Evolutionary conservation across 2,888 invertebrate species (phyloP), one percentile per base, ranked within the genome.

Genomic region (Agrochola lota): DNA sequence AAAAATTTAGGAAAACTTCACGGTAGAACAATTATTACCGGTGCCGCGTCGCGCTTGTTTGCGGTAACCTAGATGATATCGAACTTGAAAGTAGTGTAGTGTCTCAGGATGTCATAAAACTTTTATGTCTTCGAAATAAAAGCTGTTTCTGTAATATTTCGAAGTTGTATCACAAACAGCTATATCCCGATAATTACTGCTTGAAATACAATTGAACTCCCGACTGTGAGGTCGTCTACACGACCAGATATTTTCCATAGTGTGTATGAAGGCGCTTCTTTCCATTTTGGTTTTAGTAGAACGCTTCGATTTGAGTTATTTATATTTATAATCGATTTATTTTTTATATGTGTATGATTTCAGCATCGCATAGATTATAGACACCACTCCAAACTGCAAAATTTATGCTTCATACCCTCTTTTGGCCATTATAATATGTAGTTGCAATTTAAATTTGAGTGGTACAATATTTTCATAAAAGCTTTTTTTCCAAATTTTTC

Each of bases 271-370:
- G 91, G 89, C 85, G 95, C 95, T 95, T 95, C 79, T 94, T 95
- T 91, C 86, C 90, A 89, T 93, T 92, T 95, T 93, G 90, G 88
- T 92, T 94, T 85, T 91, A 90, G 95, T 96, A 96, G 95, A 91
- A 90, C 86, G 95, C 95, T 96, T 96, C 89, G 90, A 92, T 88
- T 90, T 90, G 63, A 85, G 87, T 90, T 93, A 92, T 94, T 92
- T 94, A 92, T 94, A 91, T 91, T 87, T 91, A 91, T 89, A 79
- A 88, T 91, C 90, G 88, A 90, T 91, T 92, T n/a, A n/a, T 92
- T 93, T 92, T 88, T 91, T 93, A 94, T 95, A 94, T 95, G 94
- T 95, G 93, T 95, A 95, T 92, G 90, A 93, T 95, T 95, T 91
- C 93, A 94, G 94, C 95, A 94, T 91, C 88, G 93, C 94, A 95